A percentile compares a stretch with the other conserved stretches of the same genome.
phyloP scores from a whole-genome alignment of 2,113 vertebrate species.

The Oryzias javanicus region DNA sequence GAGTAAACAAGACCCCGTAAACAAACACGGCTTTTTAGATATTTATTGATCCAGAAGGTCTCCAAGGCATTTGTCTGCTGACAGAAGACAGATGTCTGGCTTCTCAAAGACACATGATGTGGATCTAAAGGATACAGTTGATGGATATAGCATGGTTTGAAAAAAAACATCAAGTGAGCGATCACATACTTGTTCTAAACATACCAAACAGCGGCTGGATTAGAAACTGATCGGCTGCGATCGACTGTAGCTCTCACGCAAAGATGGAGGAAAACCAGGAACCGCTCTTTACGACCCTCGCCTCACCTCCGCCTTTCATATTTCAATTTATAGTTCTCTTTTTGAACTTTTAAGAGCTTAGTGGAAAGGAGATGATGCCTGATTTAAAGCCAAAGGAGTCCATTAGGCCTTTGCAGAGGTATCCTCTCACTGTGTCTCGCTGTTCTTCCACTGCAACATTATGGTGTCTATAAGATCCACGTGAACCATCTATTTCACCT shows the following conservation, averaged over 20 bases:
- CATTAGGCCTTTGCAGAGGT: constrained; percentile 26
- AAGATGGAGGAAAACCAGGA: constrained; percentile 54
- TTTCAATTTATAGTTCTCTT: constrained; percentile 37
- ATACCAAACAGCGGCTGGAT: neutral
- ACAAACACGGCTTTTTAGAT: constrained; percentile 24
- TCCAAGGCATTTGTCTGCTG: constrained; percentile 35
- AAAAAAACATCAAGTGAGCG: constrained; percentile 7
- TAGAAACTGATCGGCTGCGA: constrained; percentile 35
- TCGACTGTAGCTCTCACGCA: constrained; percentile 14
- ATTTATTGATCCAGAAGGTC: constrained; percentile 29
- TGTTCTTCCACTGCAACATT: neutral
- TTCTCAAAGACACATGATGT: constrained; percentile 16
- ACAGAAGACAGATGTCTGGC: constrained; percentile 44
- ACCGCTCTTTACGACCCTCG: constrained; percentile 29
- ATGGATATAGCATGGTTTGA: constrained; percentile 23
- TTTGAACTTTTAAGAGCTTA: constrained; percentile 33
- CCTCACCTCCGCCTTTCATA: constrained; percentile 51
- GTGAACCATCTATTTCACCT: too few relatives aligned
- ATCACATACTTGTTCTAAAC: constrained; percentile 9
- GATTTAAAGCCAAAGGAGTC: constrained; percentile 41
- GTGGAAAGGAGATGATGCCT: constrained; percentile 1
- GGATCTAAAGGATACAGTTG: constrained; percentile 23
- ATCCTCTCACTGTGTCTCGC: constrained; percentile 19
- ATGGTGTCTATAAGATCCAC: too few relatives aligned
- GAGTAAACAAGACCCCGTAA: constrained; percentile 49